Conservation (phyloP, 2,888 invertebrate species). For the Euplexia lucipara region DNA sequence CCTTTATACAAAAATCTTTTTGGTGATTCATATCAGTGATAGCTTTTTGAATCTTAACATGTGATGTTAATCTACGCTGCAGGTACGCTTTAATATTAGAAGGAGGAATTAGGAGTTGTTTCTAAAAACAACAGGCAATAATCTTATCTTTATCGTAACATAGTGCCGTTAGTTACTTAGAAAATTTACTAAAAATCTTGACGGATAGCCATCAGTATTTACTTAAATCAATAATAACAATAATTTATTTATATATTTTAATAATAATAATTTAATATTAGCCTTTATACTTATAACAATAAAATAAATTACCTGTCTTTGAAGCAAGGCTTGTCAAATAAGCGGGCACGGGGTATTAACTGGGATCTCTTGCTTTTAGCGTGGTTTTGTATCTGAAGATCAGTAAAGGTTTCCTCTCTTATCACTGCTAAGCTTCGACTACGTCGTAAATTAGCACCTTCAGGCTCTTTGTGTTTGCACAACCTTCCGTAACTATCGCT, state of each 20-base stretch:
- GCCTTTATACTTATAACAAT: slow-evolving; percentile 6
- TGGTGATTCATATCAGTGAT: not conserved
- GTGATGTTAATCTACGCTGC: too few relatives aligned
- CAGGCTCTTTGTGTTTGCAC: slow-evolving; percentile 88
- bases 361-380: slow-evolving; percentile 93
- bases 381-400: slow-evolving; percentile 92
- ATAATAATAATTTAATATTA: too few relatives aligned
- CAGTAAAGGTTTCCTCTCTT: slow-evolving; percentile 94
- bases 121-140: not conserved
- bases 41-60: not conserved
- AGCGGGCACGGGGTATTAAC: slow-evolving; percentile 95
- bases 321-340: slow-evolving; percentile 94
- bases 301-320: slow-evolving; percentile 92
- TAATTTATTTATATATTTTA: too few relatives aligned
- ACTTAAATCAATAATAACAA: not conserved
- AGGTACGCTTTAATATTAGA: too few relatives aligned
- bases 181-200: not conserved
- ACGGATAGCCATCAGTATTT: not conserved
- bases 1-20: not conserved
- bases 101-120: not conserved
- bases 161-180: too few relatives aligned
- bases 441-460: slow-evolving; percentile 91
- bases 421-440: slow-evolving; percentile 95
- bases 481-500: slow-evolving; percentile 87
- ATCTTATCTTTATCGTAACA: not conserved